phyloP scores from a whole-genome alignment of 1,140 invertebrate genomes.

The Sycobia sp. region DNA sequence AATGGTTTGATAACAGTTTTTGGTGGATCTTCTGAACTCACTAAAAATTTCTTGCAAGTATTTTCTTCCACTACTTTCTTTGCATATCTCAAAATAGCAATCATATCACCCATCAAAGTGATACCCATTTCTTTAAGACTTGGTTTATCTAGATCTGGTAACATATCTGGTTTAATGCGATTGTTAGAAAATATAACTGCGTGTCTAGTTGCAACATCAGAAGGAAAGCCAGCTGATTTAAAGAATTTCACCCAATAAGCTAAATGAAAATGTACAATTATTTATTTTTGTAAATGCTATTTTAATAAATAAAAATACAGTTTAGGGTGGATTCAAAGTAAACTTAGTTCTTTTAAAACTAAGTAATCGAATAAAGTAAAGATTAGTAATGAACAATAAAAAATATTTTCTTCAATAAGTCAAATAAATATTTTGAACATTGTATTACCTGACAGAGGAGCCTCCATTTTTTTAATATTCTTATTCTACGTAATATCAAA shows the following conservation, averaged over 20 bases:
- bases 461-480: slow-evolving; percentile 12
- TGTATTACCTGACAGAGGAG: slow-evolving; percentile 22
- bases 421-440: not conserved
- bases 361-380: not conserved
- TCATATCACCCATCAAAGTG: slow-evolving; percentile 75
- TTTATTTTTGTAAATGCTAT: not conserved
- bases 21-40: slow-evolving; percentile 50
- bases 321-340: not conserved
- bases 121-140: slow-evolving; percentile 79
- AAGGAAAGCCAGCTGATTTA: slow-evolving; percentile 70
- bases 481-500: not conserved
- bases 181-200: slow-evolving; percentile 78
- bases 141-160: slow-evolving; percentile 75
- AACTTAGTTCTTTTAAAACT: too few relatives aligned
- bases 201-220: slow-evolving; percentile 71
- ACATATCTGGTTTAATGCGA: slow-evolving; percentile 74
- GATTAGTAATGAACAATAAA: not conserved
- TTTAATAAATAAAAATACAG: not conserved
- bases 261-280: slow-evolving; percentile 41
- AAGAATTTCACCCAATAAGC: slow-evolving; percentile 75
- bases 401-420: too few relatives aligned
- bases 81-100: slow-evolving; percentile 76
- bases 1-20: slow-evolving; percentile 30
- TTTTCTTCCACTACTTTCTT: slow-evolving; percentile 70
- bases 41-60: slow-evolving; percentile 59